Evolutionary conservation across 2,888 invertebrate genomes (phyloP), one percentile per base, ranked within the genome.

Genomic region (Nemotelus pantherinus): DNA sequence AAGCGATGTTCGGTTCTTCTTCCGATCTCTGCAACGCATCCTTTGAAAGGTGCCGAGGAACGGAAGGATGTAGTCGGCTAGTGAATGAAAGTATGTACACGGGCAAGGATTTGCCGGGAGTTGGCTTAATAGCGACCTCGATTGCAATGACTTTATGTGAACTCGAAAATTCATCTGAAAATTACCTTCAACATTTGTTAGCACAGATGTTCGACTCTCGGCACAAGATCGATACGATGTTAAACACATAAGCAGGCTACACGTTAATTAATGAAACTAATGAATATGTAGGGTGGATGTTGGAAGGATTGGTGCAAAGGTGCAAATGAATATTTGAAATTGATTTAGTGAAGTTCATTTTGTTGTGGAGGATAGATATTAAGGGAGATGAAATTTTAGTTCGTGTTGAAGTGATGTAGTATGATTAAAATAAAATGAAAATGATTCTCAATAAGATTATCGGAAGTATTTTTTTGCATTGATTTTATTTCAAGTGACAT

Each of bases 161-260:
- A 65, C n/a, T 44, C 45, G 43, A 39, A 58, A 58, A 68, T 58
- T 57, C n/a, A 44, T 44, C 25, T 44, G 57, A 58, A 57, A 57
- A 55, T 43, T 74, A 41, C 3, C 74, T 9, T 3, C 41, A 50
- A 48, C 47, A 63, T 48, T 74, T 72, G 72, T 72, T 47, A 72
- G 72, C 48, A 60, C 74, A 63, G 63, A 74, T 74, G 74, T 60
- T 60, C 39, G 48, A 50, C 39, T 53, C 6, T 41, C 25, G 50
- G 74, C 25, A 25, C 25, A 25, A 25, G 25, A 25, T 25, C 25
- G 25, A 25, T 25, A 6, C 63, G 60, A 63, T 50, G 74, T 63
- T 74, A 74, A 25, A 57, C 74, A 74, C 74, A 63, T 74, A 74
- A 74, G 63, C 9, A 74, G 74, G 74, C 50, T 74, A 74, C 60